Evolutionary conservation across 2,888 invertebrate genomes (phyloP).

Genomic region (Pachliopta kotzebuea): DNA sequence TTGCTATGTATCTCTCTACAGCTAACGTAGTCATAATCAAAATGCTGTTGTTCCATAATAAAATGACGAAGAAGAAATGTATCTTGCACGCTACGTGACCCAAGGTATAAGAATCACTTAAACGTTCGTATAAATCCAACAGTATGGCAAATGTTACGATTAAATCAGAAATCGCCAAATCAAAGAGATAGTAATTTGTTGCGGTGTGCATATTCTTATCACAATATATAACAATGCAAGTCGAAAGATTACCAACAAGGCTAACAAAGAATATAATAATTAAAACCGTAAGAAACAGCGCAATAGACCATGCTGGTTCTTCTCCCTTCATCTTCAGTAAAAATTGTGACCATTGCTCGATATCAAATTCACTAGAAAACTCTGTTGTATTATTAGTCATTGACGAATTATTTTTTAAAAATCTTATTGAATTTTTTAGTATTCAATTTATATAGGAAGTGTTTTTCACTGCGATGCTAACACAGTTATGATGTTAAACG

Average conservation of each 20-base stretch:
- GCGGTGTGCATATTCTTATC: slow-evolving; percentile 65
- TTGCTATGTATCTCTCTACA: slow-evolving; percentile 55
- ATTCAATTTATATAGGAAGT: slow-evolving; percentile 1
- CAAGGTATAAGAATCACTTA: slow-evolving; percentile 38
- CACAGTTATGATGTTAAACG: slow-evolving; percentile 16
- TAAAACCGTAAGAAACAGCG: slow-evolving; percentile 37
- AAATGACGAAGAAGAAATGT: slow-evolving; percentile 48
- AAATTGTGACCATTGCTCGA: slow-evolving; percentile 45
- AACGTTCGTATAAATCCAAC: slow-evolving; percentile 44
- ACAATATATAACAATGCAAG: slow-evolving; percentile 63
- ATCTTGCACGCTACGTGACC: slow-evolving; percentile 48
- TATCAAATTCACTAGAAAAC: slow-evolving; percentile 76
- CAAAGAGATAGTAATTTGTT: slow-evolving; percentile 65
- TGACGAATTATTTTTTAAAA: neutral
- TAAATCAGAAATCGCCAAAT: slow-evolving; percentile 64
- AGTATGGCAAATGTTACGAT: slow-evolving; percentile 55
- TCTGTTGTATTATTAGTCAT: slow-evolving; percentile 33
- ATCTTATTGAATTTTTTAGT: neutral
- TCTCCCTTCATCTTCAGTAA: slow-evolving; percentile 36
- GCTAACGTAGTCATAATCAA: slow-evolving; percentile 56
- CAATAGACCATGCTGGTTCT: slow-evolving; percentile 39
- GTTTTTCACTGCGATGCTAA: slow-evolving; percentile 23
- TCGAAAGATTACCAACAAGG: slow-evolving; percentile 58
- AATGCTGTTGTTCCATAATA: slow-evolving; percentile 55
- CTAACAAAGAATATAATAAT: slow-evolving; percentile 46